These are phyloP conservation scores for Lomographa bimaculata DNA, from an alignment of 2,888 invertebrate species.

Conservation along the genomic window DNA sequence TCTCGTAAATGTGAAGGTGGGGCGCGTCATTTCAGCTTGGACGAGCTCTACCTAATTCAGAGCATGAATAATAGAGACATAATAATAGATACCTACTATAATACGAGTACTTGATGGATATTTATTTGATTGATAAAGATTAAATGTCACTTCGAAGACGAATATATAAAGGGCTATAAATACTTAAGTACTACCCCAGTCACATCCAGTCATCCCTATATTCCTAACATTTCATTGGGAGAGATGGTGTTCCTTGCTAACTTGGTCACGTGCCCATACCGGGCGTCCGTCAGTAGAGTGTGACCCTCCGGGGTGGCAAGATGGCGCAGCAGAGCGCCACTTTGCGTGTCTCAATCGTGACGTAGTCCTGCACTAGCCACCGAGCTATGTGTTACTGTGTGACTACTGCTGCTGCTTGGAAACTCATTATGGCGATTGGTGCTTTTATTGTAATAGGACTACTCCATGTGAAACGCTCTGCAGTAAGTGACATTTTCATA, in stretches of 20 bases:
- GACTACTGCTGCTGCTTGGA: constrained; percentile 8
- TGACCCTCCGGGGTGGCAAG: constrained; percentile 12
- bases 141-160: no score
- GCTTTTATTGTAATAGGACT: constrained; percentile 6
- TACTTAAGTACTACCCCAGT: neutral
- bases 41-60: no score
- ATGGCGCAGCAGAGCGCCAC: constrained; percentile 11
- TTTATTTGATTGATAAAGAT: no score
- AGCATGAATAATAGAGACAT: no score
- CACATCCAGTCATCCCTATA: neutral
- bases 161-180: no score
- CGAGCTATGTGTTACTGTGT: constrained; percentile 18
- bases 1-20: no score
- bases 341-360: constrained; percentile 4
- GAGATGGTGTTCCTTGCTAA: neutral
- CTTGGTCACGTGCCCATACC: constrained; percentile 1
- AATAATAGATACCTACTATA: no score
- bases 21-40: no score
- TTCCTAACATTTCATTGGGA: neutral
- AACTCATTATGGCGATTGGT: constrained; percentile 19
- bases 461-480: constrained; percentile 6
- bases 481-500: constrained; percentile 7
- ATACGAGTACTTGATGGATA: no score
- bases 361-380: constrained; percentile 5
- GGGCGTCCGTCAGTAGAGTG: constrained; percentile 9